A percentile compares a stretch with the other conserved stretches of the same genome.
Conservation (phyloP, 2,797 vertebrate genomes). For the Rhincodon typus region DNA sequence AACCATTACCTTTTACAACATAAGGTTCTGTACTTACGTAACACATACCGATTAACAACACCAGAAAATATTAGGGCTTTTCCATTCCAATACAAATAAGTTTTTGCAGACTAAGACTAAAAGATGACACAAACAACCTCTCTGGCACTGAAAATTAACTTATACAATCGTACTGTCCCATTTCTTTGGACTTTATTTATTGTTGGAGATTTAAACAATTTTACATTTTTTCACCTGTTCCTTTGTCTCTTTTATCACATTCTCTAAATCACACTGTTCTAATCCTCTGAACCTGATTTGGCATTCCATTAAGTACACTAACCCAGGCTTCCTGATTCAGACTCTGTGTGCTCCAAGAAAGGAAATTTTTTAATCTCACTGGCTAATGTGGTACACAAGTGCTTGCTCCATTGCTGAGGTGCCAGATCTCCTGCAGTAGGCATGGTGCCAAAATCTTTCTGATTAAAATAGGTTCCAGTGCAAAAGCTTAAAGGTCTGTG, state of each 20-base stretch:
- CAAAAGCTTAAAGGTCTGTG: background rate
- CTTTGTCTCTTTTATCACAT: background rate
- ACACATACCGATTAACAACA: background rate
- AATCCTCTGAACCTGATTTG: background rate
- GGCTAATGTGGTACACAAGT: background rate
- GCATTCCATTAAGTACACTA: background rate
- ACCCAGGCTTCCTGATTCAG: too few species aligned
- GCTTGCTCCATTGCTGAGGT: background rate
- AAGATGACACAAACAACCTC: background rate
- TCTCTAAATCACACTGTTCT: background rate
- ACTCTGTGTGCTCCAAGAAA: background rate
- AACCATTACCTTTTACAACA: too few species aligned
- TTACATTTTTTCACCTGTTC: background rate
- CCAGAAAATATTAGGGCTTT: background rate
- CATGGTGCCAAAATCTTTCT: background rate
- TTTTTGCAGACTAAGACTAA: background rate
- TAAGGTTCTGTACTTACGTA: background rate
- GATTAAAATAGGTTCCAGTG: background rate
- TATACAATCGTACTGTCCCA: background rate
- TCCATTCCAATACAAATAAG: background rate
- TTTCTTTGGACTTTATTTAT: background rate
- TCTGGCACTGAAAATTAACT: background rate
- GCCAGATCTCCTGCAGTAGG: background rate
- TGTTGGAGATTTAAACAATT: background rate
- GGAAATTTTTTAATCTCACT: background rate